A percentile compares a stretch with the other conserved stretches of the same genome.
Conservation (phyloP, 2,797 vertebrate genomes). For the Graptemys geographica region DNA sequence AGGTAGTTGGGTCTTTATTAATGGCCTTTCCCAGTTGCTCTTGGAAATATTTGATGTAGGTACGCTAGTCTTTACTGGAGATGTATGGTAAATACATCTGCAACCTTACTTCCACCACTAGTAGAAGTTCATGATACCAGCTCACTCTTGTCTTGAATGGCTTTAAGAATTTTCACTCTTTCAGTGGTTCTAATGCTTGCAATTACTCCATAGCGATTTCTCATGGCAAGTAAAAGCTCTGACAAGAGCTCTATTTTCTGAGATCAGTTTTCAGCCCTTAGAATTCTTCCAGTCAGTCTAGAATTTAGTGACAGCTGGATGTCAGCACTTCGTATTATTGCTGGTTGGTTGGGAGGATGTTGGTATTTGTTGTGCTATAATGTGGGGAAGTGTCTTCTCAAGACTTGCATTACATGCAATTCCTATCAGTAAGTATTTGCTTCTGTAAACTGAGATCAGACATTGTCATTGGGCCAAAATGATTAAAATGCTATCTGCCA, state of each 20-base stretch:
- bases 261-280: not conserved
- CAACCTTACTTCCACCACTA: not conserved
- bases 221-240: conserved; percentile 7
- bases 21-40: not conserved
- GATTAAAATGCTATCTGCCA: not conserved
- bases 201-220: not conserved
- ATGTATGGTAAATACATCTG: not conserved
- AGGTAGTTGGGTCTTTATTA: not conserved
- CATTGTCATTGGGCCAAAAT: not conserved
- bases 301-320: not conserved
- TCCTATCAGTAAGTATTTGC: not conserved
- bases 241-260: not conserved
- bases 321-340: not conserved
- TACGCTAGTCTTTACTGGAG: not conserved
- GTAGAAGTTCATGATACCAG: not conserved
- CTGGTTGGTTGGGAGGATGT: not conserved
- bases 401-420: not conserved
- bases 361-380: not conserved
- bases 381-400: not conserved
- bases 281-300: not conserved
- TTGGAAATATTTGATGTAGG: not conserved
- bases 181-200: not conserved
- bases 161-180: not conserved
- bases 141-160: not conserved
- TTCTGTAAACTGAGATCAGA: conserved; percentile 27